These are phyloP conservation scores for Corythornis cristatus DNA, from an alignment of 2,113 vertebrate species.

Conservation along the genomic window DNA sequence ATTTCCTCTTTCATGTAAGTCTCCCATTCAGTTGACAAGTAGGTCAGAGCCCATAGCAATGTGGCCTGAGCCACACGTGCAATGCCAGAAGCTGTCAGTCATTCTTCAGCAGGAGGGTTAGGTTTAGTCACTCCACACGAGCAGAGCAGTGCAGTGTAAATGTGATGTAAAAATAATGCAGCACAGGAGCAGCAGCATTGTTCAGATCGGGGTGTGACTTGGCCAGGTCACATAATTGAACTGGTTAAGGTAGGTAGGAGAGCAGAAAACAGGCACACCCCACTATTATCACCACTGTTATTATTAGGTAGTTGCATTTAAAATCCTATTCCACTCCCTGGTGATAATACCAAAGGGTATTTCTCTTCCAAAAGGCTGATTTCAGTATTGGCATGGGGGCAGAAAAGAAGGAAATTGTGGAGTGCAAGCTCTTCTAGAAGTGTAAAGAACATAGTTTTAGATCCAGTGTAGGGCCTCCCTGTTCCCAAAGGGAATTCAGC, in stretches of 20 bases:
- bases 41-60: not conserved
- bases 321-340: not conserved
- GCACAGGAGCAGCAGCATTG: constrained; percentile 25
- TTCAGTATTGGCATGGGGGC: not conserved
- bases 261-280: constrained; percentile 29
- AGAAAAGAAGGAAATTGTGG: not conserved
- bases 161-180: constrained; percentile 4
- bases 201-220: not conserved
- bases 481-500: not conserved
- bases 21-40: not conserved
- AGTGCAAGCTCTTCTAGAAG: not conserved
- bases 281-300: not conserved
- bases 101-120: not conserved
- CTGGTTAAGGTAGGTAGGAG: not conserved
- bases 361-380: not conserved
- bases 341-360: not conserved
- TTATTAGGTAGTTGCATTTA: not conserved
- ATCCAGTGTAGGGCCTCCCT: not conserved
- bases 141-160: not conserved
- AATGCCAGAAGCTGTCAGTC: not conserved
- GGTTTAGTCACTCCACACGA: not conserved
- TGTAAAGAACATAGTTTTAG: not conserved
- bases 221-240: not conserved
- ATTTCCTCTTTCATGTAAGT: not conserved
- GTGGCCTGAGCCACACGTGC: not conserved